phyloP scores from a whole-genome alignment of 1,140 invertebrate genomes.

The Telenomus remus region DNA sequence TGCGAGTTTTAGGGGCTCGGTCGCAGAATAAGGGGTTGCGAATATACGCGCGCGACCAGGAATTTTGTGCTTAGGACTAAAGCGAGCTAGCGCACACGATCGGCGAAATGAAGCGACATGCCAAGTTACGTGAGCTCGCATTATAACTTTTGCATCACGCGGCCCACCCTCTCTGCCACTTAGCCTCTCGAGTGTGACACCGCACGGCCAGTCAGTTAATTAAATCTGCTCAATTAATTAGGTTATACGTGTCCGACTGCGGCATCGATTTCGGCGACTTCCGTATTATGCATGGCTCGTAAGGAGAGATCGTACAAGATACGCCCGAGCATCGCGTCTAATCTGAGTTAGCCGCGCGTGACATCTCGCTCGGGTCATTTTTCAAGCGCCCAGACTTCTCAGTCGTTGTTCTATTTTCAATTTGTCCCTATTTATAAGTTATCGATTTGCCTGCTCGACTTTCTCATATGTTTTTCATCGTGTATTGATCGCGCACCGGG shows the following conservation, averaged over 20 bases:
- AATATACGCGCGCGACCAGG: conserved; percentile 34
- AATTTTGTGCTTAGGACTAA: conserved; percentile 42
- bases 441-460: conserved; percentile 20
- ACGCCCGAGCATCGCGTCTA: conserved; percentile 23
- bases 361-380: conserved; percentile 3
- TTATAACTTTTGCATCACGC: conserved; percentile 65
- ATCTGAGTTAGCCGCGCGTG: conserved; percentile 33
- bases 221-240: conserved; percentile 71
- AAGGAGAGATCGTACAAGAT: conserved; percentile 53
- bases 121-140: conserved; percentile 68
- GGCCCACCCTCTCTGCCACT: background rate
- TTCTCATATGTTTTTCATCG: conserved; percentile 14
- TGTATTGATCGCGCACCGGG: conserved; percentile 22
- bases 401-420: conserved; percentile 27
- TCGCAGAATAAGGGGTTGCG: conserved; percentile 48
- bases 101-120: conserved; percentile 59
- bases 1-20: conserved; percentile 57
- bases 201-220: conserved; percentile 59
- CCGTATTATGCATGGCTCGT: conserved; percentile 42
- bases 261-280: conserved; percentile 60
- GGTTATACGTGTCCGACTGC: conserved; percentile 65
- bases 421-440: conserved; percentile 29
- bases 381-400: background rate
- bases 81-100: conserved; percentile 17
- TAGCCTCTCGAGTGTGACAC: conserved; percentile 1